Percentiles rank a stretch among this genome's conserved stretches.
These are phyloP conservation scores for Carassius auratus DNA, from an alignment of 2,113 vertebrate genomes.

Conservation along the genomic window DNA sequence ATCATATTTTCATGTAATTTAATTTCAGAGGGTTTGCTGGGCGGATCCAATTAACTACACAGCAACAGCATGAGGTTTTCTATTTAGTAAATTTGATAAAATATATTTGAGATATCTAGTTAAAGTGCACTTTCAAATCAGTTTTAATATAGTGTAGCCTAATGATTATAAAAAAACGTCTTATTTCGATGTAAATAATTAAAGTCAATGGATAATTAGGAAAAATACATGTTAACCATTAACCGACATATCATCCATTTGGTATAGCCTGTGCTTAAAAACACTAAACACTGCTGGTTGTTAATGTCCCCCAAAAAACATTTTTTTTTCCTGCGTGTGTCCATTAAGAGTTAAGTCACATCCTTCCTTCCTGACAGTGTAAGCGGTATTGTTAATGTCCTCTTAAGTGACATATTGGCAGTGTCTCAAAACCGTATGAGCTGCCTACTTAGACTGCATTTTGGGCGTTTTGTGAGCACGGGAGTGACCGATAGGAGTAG, in stretches of 20 bases:
- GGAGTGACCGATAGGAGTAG: conserved; percentile 31
- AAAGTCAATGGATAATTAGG: neutral
- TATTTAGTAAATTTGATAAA: neutral
- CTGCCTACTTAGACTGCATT: neutral
- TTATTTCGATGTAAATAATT: neutral
- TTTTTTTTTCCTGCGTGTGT: neutral
- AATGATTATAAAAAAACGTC: neutral
- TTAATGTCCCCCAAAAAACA: neutral
- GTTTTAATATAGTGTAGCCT: too few relatives aligned
- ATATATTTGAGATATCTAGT: neutral
- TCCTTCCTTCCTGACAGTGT: neutral
- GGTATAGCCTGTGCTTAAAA: neutral
- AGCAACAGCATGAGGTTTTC: neutral
- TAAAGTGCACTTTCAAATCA: neutral
- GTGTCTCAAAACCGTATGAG: conserved; percentile 4
- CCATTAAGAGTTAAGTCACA: conserved; percentile 22
- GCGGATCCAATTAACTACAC: too few relatives aligned
- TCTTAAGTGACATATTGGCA: conserved; percentile 15
- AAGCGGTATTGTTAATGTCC: conserved; percentile 6
- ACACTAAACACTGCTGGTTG: neutral
- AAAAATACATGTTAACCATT: neutral
- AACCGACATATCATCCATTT: neutral
- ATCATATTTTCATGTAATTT: too few relatives aligned
- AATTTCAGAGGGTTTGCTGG: too few relatives aligned
- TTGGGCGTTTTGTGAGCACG: neutral